A percentile compares a stretch with the other conserved stretches of the same genome.
phyloP scores from a whole-genome alignment of 2,113 vertebrate species.

The Ovis canadensis region DNA sequence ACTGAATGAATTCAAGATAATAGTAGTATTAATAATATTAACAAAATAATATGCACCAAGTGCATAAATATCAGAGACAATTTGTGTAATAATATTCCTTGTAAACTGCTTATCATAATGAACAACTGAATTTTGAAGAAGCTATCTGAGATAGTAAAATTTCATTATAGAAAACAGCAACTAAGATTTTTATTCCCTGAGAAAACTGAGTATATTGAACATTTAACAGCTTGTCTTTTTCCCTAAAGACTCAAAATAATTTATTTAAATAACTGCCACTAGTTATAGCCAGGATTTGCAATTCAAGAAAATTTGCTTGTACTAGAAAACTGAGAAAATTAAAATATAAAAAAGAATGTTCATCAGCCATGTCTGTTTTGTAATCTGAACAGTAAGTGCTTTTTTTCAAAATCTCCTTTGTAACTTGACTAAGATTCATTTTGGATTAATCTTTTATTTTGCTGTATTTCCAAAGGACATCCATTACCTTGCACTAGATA shows the following conservation, averaged over 20 bases:
- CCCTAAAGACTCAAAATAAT: background rate
- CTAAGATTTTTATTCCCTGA: conserved; percentile 20
- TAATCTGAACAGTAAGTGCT: conserved; percentile 78
- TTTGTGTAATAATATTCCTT: conserved; percentile 6
- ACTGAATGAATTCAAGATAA: background rate
- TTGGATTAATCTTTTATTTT: conserved; percentile 91
- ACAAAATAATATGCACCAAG: background rate
- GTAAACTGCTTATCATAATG: background rate
- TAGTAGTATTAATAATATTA: background rate
- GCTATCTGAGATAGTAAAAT: background rate
- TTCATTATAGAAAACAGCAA: background rate
- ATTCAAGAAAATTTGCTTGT: conserved; percentile 71
- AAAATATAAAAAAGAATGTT: conserved; percentile 73
- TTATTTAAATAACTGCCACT: conserved; percentile 19
- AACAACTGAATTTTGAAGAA: background rate
- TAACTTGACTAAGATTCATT: conserved; percentile 88
- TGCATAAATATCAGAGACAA: background rate
- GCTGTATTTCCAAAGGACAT: conserved; percentile 97
- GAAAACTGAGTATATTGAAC: background rate
- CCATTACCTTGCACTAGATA: conserved; percentile 96
- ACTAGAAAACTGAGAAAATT: conserved; percentile 72
- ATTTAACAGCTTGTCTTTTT: conserved; percentile 6
- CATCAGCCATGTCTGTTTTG: conserved; percentile 75
- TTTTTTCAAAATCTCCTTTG: conserved; percentile 82
- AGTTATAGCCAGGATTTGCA: conserved; percentile 14